Base-by-base conservation (phyloP, 2,797 vertebrate species). In the Paguma larvata region DNA sequence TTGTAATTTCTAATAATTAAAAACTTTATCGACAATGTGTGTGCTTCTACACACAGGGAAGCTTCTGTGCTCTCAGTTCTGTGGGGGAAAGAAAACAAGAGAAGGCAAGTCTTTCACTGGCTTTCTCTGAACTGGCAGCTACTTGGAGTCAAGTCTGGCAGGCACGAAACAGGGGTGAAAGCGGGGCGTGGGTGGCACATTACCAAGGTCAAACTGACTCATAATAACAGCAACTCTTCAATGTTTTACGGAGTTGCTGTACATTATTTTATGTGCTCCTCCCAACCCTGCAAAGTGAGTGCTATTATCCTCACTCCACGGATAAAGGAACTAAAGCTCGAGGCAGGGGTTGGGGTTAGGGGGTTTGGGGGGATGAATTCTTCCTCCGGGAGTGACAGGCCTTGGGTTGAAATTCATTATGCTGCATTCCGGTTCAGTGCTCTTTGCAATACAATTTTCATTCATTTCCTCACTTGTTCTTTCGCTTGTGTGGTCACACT, bases 311-410 rank as follows among this genome's bases (percentile, higher is more conserved):
- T 93, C n/a, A 65, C 51, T 89, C 38, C 68, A 41, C 2, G 32
- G 46, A 85, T 30, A 80, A 65, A 88, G 41, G 23, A 94, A 51
- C n/a, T 38, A 19, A 89, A 73, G 73, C 16, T 88, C 41, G 9
- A 16, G 41, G 41, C 77, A 79, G n/a, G 0, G 34, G 1, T 1
- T 4, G 51, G 4, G 51, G 51, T 15, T 15, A 15, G 12, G 1
- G 48, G 13, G 48, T 12, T 51, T 13, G 53, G 2, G 53, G 6
- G 6, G 21, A 9, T 19, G 21, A 59, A 85, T 38, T 91, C 44
- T 78, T 14, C 38, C 18, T 79, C 56, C 25, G 0, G 59, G 32
- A 77, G 32, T 44, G 53, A 63, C 70, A 93, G 38, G 51, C 27
- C 32, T n/a, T 34, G n/a, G 19, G 27, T 80, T 85, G 27, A n/a